These are phyloP conservation scores for Aphrophora alni DNA, from an alignment of 2,888 invertebrate species.

Conservation along the genomic window DNA sequence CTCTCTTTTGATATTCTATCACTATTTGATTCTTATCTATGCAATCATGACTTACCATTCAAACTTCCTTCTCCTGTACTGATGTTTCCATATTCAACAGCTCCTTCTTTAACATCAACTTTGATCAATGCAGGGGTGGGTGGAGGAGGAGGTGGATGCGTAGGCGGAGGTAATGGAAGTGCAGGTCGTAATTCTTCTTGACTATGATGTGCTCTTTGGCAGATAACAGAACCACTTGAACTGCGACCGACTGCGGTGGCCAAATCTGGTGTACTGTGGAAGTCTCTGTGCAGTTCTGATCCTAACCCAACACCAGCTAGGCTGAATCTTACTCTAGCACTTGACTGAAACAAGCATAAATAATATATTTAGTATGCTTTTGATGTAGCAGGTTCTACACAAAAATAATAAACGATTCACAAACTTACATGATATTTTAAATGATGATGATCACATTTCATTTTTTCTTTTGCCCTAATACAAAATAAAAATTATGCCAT, in stretches of 20 bases:
- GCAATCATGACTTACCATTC: neutral
- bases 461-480: too few species aligned
- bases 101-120: constrained; percentile 62
- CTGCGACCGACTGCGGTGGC: constrained; percentile 52
- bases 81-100: neutral
- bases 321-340: constrained; percentile 62
- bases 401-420: too few species aligned
- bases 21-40: too few species aligned
- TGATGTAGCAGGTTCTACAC: too few species aligned
- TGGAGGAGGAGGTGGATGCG: constrained; percentile 61
- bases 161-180: constrained; percentile 45
- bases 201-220: constrained; percentile 41
- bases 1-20: too few species aligned
- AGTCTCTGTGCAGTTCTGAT: constrained; percentile 75
- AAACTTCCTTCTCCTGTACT: neutral
- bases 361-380: too few species aligned
- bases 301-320: constrained; percentile 58
- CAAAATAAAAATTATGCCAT: too few species aligned
- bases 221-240: neutral
- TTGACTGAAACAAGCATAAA: constrained; percentile 57
- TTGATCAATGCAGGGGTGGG: constrained; percentile 77
- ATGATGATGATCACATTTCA: too few species aligned
- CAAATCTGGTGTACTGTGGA: constrained; percentile 88
- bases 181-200: constrained; percentile 47
- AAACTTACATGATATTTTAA: too few species aligned